Percentiles rank a stretch among this genome's conserved stretches.
Conservation (phyloP, 2,797 vertebrate genomes). For the Dryobates pubescens region DNA sequence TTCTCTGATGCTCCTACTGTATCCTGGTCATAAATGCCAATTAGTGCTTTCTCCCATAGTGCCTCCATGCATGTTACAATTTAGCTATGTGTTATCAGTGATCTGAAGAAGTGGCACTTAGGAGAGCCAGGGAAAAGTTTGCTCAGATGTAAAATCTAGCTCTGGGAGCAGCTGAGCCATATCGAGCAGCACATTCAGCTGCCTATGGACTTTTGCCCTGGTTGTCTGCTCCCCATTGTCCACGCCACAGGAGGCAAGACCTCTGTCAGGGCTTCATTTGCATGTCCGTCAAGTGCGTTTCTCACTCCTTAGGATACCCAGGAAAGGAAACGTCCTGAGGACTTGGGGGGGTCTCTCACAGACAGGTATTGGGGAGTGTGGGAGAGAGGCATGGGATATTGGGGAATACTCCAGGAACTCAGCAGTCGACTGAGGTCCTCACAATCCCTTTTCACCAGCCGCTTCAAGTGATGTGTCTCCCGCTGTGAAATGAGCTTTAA, state of each 20-base stretch:
- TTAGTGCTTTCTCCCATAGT: background rate
- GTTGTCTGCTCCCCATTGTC: background rate
- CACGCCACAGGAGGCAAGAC: background rate
- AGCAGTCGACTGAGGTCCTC: background rate
- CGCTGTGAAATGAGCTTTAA: background rate
- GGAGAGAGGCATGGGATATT: background rate
- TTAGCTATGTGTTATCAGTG: background rate
- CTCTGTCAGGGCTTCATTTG: background rate
- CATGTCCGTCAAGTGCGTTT: background rate
- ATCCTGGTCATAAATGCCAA: background rate
- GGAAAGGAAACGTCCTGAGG: background rate
- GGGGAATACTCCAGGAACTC: fast-evolving
- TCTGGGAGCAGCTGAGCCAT: background rate
- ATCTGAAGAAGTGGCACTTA: background rate
- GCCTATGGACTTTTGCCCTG: background rate
- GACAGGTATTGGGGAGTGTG: fast-evolving
- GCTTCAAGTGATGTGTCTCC: background rate
- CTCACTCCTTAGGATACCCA: background rate
- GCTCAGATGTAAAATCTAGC: background rate
- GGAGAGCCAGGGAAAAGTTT: background rate
- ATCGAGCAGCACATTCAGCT: background rate
- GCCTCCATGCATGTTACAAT: background rate
- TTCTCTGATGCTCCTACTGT: background rate
- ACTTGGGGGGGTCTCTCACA: background rate
- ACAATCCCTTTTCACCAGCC: background rate